phyloP scores from a whole-genome alignment of 2,797 vertebrate genomes.

The Eurystomus glaucurus region DNA sequence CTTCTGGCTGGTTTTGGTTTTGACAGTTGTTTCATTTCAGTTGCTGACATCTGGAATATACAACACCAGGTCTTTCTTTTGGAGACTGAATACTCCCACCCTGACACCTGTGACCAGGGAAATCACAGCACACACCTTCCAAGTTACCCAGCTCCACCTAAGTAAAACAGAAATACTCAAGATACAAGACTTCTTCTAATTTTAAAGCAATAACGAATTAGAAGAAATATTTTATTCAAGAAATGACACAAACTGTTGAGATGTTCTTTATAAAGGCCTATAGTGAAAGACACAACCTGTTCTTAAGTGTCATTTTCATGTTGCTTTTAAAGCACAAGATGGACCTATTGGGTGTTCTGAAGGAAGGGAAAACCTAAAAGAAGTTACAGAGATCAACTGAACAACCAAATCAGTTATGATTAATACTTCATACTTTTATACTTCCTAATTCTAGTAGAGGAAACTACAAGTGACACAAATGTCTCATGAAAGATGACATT shows the following conservation, averaged over 20 bases:
- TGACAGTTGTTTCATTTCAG: not conserved
- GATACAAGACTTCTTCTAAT: not conserved
- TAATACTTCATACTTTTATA: conserved; percentile 12
- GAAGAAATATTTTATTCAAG: not conserved
- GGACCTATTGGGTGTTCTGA: not conserved
- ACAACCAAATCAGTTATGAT: conserved; percentile 21
- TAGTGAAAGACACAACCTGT: not conserved
- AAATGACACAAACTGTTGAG: not conserved
- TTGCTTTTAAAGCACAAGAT: not conserved
- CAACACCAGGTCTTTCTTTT: not conserved
- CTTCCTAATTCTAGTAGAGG: conserved; percentile 17
- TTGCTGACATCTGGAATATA: not conserved
- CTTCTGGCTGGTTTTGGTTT: not conserved
- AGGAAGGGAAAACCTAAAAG: not conserved
- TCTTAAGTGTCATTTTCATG: not conserved
- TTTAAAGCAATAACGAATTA: not conserved
- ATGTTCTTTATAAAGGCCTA: not conserved
- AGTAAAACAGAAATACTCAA: not conserved
- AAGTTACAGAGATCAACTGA: conserved; percentile 43
- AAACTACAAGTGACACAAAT: conserved; percentile 33
- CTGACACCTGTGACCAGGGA: not conserved
- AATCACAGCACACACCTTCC: not conserved
- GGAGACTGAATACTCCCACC: not conserved
- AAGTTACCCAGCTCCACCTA: not conserved
- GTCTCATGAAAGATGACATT: conserved; percentile 55